Conservation (phyloP, 2,113 vertebrate species). For the Nibea albiflora region DNA sequence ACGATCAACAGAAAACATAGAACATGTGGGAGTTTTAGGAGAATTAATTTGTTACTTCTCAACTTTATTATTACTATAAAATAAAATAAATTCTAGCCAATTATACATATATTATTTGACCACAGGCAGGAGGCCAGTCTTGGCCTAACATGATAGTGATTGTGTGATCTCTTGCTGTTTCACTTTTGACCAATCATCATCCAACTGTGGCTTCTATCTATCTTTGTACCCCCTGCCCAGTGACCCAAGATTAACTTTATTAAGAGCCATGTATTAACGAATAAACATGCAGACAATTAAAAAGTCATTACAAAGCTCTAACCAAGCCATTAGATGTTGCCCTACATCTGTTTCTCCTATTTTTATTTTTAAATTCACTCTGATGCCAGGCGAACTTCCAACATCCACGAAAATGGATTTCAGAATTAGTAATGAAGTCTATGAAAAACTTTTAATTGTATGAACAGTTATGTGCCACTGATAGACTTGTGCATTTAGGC, state of each 20-base stretch:
- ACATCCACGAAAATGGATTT: slow-evolving; percentile 30
- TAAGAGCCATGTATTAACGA: neutral
- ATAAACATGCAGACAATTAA: slow-evolving; percentile 4
- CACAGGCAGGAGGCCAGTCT: slow-evolving; percentile 41
- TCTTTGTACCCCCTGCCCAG: slow-evolving; percentile 43
- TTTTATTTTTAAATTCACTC: slow-evolving; percentile 2
- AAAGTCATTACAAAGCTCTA: slow-evolving; percentile 1
- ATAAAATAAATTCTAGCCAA: slow-evolving; percentile 20
- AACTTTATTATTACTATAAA: no score
- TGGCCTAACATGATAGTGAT: slow-evolving; percentile 26
- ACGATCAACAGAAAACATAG: no score
- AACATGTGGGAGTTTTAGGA: no score
- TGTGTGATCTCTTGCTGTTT: neutral
- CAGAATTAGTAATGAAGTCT: slow-evolving; percentile 56
- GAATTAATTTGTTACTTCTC: slow-evolving; percentile 2
- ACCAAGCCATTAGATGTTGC: neutral
- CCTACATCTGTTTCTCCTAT: neutral
- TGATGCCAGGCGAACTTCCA: slow-evolving; percentile 31
- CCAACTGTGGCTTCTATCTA: neutral
- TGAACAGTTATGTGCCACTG: slow-evolving; percentile 49
- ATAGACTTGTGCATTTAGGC: slow-evolving; percentile 66
- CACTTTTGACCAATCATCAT: neutral
- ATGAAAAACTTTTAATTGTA: slow-evolving; percentile 65
- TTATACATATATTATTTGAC: slow-evolving; percentile 4
- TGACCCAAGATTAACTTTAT: slow-evolving; percentile 5